Conservation (phyloP, 2,888 invertebrate species). For the Willowsia nigromaculata region DNA sequence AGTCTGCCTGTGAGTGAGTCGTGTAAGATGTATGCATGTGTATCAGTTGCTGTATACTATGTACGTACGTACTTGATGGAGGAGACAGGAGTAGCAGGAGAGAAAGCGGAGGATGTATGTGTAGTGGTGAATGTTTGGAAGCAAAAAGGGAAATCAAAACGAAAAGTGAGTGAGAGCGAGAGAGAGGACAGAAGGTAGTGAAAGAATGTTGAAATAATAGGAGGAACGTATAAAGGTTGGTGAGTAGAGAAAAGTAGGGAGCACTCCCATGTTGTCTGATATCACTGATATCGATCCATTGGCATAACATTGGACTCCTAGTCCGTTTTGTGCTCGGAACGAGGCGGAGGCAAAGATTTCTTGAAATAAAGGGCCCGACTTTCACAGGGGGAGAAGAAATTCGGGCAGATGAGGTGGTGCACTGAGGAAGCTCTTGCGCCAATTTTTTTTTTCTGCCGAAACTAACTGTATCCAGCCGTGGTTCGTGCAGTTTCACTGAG, state of each 20-base stretch:
- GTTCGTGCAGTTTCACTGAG: slow-evolving; percentile 77
- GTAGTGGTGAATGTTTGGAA: slow-evolving; percentile 22
- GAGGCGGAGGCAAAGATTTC: slow-evolving; percentile 73
- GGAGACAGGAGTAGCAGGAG: background rate
- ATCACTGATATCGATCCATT: slow-evolving; percentile 77
- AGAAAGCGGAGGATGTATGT: background rate
- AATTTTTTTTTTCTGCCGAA: slow-evolving; percentile 63
- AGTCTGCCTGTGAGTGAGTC: no score
- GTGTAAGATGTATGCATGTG: background rate
- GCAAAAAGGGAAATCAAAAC: slow-evolving; percentile 44
- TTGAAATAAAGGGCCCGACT: slow-evolving; percentile 66
- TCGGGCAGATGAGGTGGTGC: slow-evolving; percentile 70
- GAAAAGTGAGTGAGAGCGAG: slow-evolving; percentile 48
- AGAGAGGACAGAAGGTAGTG: slow-evolving; percentile 56
- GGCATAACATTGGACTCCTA: slow-evolving; percentile 56
- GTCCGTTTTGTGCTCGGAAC: slow-evolving; percentile 68
- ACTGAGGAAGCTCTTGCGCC: slow-evolving; percentile 71
- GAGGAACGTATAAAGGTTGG: slow-evolving; percentile 52
- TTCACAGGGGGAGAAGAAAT: slow-evolving; percentile 66
- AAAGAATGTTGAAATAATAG: slow-evolving; percentile 50
- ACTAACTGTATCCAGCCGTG: slow-evolving; percentile 52
- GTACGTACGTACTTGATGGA: background rate
- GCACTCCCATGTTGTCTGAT: slow-evolving; percentile 75
- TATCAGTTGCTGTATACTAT: background rate
- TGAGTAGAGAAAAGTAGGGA: slow-evolving; percentile 50